Base-by-base conservation (phyloP, 2,888 invertebrate species). In the Machimus rusticus region DNA sequence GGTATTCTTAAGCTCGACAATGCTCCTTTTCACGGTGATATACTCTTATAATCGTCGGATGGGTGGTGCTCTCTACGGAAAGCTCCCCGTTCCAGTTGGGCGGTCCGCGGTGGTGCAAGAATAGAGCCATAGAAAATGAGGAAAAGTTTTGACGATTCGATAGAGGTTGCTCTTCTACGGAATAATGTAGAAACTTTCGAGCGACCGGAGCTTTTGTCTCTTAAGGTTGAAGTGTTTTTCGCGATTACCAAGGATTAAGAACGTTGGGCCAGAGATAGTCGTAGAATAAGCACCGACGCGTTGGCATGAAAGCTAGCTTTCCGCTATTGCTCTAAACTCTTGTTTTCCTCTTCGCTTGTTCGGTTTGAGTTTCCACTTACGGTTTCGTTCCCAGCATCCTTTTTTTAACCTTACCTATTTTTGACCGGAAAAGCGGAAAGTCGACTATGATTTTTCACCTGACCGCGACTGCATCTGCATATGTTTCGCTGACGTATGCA, bases 261-360 rank as follows among this genome's bases (percentile, higher is more conserved):
- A 77, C 39, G 57, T 5, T 51, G 76, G 12, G 23, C 43, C 74
- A 19, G 51, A 46, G 76, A 86, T 77, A 87, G 87, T 87, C 81
- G 74, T 51, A 46, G 39, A 51, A 81, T 74, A 74, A 87, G 79
- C 86, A 74, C 74, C 87, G 88, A 78, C 87, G 88, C 87, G 88
- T 86, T 88, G 78, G 87, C 87, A 88, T 88, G 88, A 84, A 76
- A 85, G 79, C 85, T 84, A 85, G 87, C 87, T 87, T 87, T 84
- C 87, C 87, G 88, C 88, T 86, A 86, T 86, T 84, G 78, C 81
- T 87, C 88, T 88, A 81, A n/a, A 84, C 74, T 88, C 79, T 85
- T 87, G 74, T 76, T 43, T 86, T 88, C 87, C 74, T 78, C 76
- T 82, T 88, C 86, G 79, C 86, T 88, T 88, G 19, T 88, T 88